Evolutionary conservation across 2,888 invertebrate species (phyloP).

Genomic region (Endomychus coccineus): DNA sequence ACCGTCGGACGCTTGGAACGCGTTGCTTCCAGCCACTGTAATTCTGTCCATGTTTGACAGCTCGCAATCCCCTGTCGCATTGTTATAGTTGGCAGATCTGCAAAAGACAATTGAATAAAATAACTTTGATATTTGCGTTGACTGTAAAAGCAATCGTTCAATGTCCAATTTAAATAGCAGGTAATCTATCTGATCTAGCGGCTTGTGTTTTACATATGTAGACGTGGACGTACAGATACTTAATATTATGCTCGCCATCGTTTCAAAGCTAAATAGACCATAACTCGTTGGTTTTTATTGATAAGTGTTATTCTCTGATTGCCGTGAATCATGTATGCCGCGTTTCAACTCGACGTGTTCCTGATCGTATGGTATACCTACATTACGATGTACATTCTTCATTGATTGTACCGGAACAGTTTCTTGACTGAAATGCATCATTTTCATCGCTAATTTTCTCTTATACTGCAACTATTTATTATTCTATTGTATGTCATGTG

Average conservation of each 20-base stretch:
- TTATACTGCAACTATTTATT: too few species aligned
- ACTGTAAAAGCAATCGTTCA: slow-evolving; percentile 26
- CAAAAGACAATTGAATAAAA: slow-evolving; percentile 24
- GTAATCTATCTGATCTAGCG: slow-evolving; percentile 23
- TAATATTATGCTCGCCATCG: slow-evolving; percentile 27
- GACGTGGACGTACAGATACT: slow-evolving; percentile 15
- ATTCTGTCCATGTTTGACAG: slow-evolving; percentile 88
- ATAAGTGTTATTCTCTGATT: slow-evolving; percentile 17
- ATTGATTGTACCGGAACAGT: too few species aligned
- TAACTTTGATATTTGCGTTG: slow-evolving; percentile 22
- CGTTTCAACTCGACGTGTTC: too few species aligned
- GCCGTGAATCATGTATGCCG: slow-evolving; percentile 11
- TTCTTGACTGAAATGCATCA: too few species aligned
- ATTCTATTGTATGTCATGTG: too few species aligned
- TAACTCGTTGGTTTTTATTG: slow-evolving; percentile 19
- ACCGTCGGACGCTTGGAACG: slow-evolving; percentile 52
- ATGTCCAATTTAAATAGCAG: slow-evolving; percentile 21
- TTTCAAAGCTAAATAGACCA: slow-evolving; percentile 30
- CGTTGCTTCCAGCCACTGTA: slow-evolving; percentile 74
- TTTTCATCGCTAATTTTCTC: too few species aligned
- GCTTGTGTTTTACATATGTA: slow-evolving; percentile 19
- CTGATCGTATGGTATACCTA: too few species aligned
- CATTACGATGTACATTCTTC: too few species aligned
- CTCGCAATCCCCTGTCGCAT: slow-evolving; percentile 77
- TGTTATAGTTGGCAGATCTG: slow-evolving; percentile 89